A percentile compares a stretch with the other conserved stretches of the same genome.
Evolutionary conservation across 2,113 vertebrate species (phyloP).

Genomic region (Microtus richardsoni): DNA sequence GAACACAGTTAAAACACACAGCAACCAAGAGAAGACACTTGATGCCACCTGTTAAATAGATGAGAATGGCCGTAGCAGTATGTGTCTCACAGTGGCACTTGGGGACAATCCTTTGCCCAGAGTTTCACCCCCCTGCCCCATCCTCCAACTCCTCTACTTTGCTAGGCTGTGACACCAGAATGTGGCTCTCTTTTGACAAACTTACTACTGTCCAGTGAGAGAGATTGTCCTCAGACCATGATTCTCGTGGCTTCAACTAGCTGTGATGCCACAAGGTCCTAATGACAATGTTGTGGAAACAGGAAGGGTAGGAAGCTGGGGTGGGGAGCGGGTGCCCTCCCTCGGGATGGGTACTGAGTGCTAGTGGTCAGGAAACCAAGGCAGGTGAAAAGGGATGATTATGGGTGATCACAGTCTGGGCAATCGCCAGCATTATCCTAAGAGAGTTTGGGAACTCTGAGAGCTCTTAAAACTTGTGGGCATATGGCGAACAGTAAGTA

Average conservation of each 20-base stretch:
- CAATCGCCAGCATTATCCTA: background rate
- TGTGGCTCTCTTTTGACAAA: background rate
- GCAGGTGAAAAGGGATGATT: rapidly evolving
- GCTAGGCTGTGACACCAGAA: background rate
- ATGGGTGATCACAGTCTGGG: background rate
- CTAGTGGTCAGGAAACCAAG: background rate
- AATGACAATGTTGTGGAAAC: too few relatives aligned
- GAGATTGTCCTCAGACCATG: background rate
- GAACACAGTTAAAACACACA: background rate
- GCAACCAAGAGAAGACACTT: background rate
- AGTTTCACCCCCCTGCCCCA: too few relatives aligned
- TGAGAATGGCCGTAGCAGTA: too few relatives aligned
- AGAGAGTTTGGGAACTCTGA: background rate
- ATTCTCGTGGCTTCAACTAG: background rate
- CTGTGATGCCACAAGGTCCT: background rate
- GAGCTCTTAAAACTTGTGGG: background rate
- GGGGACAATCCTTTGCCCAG: background rate
- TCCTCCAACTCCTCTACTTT: background rate
- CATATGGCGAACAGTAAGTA: background rate
- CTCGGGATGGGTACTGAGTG: too few relatives aligned
- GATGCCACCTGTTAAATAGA: too few relatives aligned
- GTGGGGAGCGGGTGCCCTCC: background rate
- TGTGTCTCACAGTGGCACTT: background rate
- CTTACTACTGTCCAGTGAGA: background rate
- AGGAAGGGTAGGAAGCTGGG: too few relatives aligned